Evolutionary conservation across 2,113 vertebrate genomes (phyloP), one percentile per base, ranked within the genome.

Genomic region (Amblyornis subalaris): DNA sequence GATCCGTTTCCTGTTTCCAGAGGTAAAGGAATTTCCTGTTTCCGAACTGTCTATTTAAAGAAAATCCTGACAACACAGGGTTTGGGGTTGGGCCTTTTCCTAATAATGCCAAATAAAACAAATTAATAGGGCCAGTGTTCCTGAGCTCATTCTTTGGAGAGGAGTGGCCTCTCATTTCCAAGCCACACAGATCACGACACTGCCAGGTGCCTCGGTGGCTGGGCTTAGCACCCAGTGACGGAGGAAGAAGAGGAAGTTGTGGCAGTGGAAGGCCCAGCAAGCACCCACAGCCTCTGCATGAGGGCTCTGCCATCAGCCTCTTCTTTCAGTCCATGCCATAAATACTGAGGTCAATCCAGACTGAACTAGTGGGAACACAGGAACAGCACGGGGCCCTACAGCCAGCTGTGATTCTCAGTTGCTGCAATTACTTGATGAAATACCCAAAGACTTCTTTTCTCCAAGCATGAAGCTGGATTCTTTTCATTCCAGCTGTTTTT

Each of bases 21-120:
- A 88, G 50, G 78, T 71, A 79, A 82, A 94, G 69, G 86, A 95
- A 93, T 95, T 95, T 97, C 95, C 96, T 94, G 50, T 96, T 96
- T 93, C 92, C 38, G 65, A 94, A 78, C 69, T 29, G 40, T 44
- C 65, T 97, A 96, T 97, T 95, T 95, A 94, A 96, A 94, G 93
- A 91, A 91, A 95, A 92, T 61, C 71, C 90, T 80, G 64, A 90
- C 72, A 91, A 85, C 18, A 62, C 29, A 85, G 38, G 4, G 45
- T 65, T 92, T 85, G 35, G 45, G 64, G 45, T 35, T 93, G 80
- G n/a, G 44, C 29, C 55, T 22, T 85, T 58, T 28, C 3, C 42
- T 62, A 84, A 90, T 86, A 77, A 77, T n/a, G 90, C 75, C 90
- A 96, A 92, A 88, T 69, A 94, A 96, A 93, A 94, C 74, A 94